Evolutionary conservation across 2,113 vertebrate genomes (phyloP), one percentile per base, ranked within the genome.

Genomic region (Phaethon lepturus): DNA sequence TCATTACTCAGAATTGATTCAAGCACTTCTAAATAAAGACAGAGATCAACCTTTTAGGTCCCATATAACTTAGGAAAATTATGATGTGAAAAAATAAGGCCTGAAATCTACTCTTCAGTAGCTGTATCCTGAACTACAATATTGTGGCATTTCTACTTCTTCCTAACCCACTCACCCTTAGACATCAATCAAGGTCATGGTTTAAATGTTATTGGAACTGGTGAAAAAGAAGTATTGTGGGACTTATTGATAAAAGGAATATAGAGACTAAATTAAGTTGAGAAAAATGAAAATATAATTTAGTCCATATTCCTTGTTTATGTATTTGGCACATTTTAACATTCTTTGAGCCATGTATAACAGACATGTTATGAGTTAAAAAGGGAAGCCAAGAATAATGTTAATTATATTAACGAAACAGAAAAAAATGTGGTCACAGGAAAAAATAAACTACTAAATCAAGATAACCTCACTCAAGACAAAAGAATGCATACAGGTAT

Each of bases 241-340:
- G 40, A 91, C 60, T 89, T 96, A 87, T 38, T 95, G 91, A 94
- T 67, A 84, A 94, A 90, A 81, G 86, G 86, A 94, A 97, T 96
- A 88, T n/a, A 88, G 25, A 97, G 78, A 94, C 86, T 93, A 93
- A 96, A 97, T 97, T 95, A 97, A 97, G 94, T 81, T 38, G 8
- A 90, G 28, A 96, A 73, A 97, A 95, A 97, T 95, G 62, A 97
- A 97, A 97, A 93, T 88, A 90, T 97, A 96, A 97, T 97, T 94
- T 96, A 80, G 49, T 93, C 93, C 86, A 95, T 96, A 94, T 79
- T 94, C n/a, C 52, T 81, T 78, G 44, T 90, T 97, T 93, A 91
- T 93, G 49, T 66, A 75, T 93, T 96, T 97, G 95, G 93, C 95
- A 96, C n/a, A 2, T 93, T 96, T 84, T 88, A 91, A 66, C 93